Percentiles rank a stretch among this genome's conserved stretches.
These are phyloP conservation scores for Murina feae DNA, from an alignment of 2,113 vertebrate genomes.

Conservation along the genomic window DNA sequence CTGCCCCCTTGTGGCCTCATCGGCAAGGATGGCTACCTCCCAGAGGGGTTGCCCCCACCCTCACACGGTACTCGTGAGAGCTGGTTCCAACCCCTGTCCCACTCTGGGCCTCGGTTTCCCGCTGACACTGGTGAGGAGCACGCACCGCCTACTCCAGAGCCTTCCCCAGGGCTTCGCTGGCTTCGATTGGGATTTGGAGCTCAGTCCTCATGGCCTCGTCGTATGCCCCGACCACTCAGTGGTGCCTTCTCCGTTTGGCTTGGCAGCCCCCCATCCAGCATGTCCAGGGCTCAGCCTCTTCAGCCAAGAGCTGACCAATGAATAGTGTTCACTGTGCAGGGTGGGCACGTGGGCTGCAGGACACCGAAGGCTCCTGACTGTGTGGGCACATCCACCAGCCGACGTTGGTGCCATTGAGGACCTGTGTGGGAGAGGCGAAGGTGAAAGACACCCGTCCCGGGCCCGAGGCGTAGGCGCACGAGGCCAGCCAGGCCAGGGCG, in stretches of 20 bases:
- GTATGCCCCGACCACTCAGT: slow-evolving; percentile 74
- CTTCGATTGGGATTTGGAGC: slow-evolving; percentile 91
- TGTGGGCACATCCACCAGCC: slow-evolving; percentile 95
- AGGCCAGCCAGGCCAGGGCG: slow-evolving; percentile 48
- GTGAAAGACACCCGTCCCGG: slow-evolving; percentile 91
- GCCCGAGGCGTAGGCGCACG: slow-evolving; percentile 76
- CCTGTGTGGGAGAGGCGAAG: slow-evolving; percentile 94
- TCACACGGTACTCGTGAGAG: neutral
- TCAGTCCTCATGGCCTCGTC: slow-evolving; percentile 89
- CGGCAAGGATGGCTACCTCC: accelerated
- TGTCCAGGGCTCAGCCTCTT: slow-evolving; percentile 92
- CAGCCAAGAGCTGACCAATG: slow-evolving; percentile 92
- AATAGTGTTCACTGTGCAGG: slow-evolving; percentile 91
- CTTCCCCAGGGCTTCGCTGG: slow-evolving; percentile 94
- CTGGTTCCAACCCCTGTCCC: too few species aligned
- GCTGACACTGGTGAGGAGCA: neutral
- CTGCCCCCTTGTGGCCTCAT: neutral
- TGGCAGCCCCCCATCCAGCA: slow-evolving; percentile 90
- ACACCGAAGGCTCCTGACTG: slow-evolving; percentile 92
- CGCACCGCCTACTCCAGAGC: slow-evolving; percentile 88
- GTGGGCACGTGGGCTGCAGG: slow-evolving; percentile 94
- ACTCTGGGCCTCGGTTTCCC: neutral
- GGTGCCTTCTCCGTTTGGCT: slow-evolving; percentile 92
- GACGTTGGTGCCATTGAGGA: slow-evolving; percentile 87
- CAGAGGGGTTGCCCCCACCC: neutral